phyloP scores from a whole-genome alignment of 2,113 vertebrate species.

The Microcebus griseorufus region DNA sequence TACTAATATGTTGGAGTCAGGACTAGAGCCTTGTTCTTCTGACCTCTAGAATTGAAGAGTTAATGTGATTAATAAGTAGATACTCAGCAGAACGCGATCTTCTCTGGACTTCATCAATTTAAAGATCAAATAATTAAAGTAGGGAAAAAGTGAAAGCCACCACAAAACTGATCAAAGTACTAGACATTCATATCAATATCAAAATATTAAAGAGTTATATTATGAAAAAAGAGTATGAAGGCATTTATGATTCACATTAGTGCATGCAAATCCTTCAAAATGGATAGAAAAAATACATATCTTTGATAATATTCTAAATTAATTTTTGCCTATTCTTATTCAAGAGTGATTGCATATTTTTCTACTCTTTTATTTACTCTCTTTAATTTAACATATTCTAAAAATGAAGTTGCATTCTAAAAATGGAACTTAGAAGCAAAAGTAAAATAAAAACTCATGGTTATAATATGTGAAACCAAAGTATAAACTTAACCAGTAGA shows the following conservation, averaged over 20 bases:
- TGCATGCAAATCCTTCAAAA: neutral
- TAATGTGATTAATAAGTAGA: neutral
- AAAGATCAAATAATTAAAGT: neutral
- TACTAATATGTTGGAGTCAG: neutral
- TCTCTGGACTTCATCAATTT: neutral
- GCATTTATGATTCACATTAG: neutral
- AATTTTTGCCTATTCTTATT: neutral
- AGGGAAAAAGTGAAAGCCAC: neutral
- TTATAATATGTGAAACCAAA: neutral
- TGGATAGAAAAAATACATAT: neutral
- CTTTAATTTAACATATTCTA: neutral
- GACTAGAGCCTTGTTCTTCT: neutral
- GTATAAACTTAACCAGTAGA: neutral
- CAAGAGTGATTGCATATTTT: neutral
- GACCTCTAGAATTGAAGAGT: neutral
- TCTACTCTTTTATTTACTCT: neutral
- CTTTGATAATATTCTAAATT: neutral
- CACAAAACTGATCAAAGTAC: neutral
- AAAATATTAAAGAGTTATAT: neutral
- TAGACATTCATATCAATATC: neutral
- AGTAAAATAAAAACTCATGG: neutral
- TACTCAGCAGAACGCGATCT: neutral
- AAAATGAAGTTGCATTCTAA: neutral
- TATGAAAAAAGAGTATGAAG: neutral
- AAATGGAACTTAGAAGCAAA: neutral